Percentiles rank a stretch among this genome's conserved stretches.
Evolutionary conservation across 2,113 vertebrate genomes (phyloP).

Genomic region (Semnornis frantzii): DNA sequence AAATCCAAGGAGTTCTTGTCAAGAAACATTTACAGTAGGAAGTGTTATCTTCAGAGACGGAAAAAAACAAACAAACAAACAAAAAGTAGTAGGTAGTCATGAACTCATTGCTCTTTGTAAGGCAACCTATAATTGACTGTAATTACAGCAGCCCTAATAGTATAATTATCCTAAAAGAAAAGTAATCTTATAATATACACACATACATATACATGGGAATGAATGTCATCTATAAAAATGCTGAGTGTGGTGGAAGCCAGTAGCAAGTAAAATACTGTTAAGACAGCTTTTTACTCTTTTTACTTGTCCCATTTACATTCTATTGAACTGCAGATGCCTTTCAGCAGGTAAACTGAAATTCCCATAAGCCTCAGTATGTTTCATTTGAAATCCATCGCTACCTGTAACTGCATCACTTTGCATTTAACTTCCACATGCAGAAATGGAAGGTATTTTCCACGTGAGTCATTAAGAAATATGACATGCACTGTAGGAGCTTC

Average conservation of each 20-base stretch:
- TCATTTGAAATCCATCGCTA: not conserved
- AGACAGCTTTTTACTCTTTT: not conserved
- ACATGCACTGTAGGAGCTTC: conserved; percentile 35
- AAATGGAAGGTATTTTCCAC: conserved; percentile 53
- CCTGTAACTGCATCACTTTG: not conserved
- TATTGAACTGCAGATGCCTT: conserved; percentile 10
- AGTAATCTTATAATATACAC: not conserved
- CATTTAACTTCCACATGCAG: conserved; percentile 32
- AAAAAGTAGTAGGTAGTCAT: not conserved
- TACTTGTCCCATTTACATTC: not conserved
- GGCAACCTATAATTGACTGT: not conserved
- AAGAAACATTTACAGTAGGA: not conserved
- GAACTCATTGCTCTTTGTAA: not conserved
- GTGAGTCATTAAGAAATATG: conserved; percentile 46
- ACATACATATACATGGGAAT: not conserved
- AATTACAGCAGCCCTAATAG: not conserved
- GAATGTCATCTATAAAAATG: not conserved
- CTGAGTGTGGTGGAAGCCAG: not conserved
- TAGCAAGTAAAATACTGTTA: not conserved
- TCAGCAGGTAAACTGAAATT: conserved; percentile 12
- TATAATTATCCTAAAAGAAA: not conserved
- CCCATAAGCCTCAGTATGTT: not conserved
- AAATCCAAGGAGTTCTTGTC: not conserved
- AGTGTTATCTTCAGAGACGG: not conserved
- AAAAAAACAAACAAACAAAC: fast-evolving